Base-by-base conservation (phyloP, 2,888 invertebrate species). In the Galeopsomyia nigrocyanea region DNA sequence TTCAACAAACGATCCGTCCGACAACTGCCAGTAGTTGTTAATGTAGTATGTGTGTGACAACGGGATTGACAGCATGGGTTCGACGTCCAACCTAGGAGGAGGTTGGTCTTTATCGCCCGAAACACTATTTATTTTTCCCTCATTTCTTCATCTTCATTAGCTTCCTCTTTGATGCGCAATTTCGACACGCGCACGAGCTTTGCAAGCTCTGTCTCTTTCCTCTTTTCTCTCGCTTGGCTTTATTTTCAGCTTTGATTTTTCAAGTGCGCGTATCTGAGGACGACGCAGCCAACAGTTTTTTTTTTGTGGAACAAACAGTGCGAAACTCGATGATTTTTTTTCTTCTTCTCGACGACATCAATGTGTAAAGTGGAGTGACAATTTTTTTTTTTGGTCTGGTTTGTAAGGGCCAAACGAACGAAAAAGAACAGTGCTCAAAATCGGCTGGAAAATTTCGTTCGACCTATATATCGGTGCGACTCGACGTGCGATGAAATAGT, bases 1-100 rank as follows among this genome's bases (percentile, higher is more conserved):
- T 85, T 85, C 75, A 82, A 86, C 86, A 84, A 86, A 85, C 84
- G 85, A 83, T 85, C 7, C 39, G 84, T 82, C 83, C 84, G 83
- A 82, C 84, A 84, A 84, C 81, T 26, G 66, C 82, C 82, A 85
- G 83, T 86, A 83, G 83, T 84, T 85, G 85, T 84, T 84, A 85
- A 86, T 84, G 86, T 86, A 86, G 86, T 86, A 85, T 86, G 86
- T 86, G 86, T 86, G 86, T 84, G 83, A 86, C 86, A 84, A 85
- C 85, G 86, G 81, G 84, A 86, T 86, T 86, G 85, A 83, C 86
- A 86, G 84, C 85, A 86, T 86, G 86, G 85, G 85, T 85, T 65
- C 65, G 70, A 84, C 85, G 83, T 82, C 83, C 80, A 82, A 85
- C 84, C 84, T 83, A 82, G 85, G 85, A 85, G 85, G 86, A 86